Percentiles rank a stretch among this genome's conserved stretches.
Evolutionary conservation across 1,140 invertebrate species (phyloP).

Genomic region (Watersipora subatra): DNA sequence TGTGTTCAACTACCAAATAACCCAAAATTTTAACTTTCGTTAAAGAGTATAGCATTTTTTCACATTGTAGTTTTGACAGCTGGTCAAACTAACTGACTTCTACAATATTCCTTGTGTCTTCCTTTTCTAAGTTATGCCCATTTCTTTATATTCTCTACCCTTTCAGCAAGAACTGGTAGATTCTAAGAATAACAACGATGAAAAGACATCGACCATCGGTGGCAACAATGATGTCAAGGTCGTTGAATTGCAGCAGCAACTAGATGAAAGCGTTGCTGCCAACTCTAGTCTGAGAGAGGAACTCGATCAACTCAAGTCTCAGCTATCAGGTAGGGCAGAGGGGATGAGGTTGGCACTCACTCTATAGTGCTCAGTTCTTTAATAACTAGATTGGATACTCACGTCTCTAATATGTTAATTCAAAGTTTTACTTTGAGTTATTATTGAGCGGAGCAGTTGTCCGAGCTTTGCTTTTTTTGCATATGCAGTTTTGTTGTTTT

Average conservation of each 20-base stretch:
- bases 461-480: too few relatives aligned
- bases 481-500: too few relatives aligned
- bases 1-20: too few relatives aligned
- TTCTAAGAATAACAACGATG: not conserved
- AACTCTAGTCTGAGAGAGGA: not conserved
- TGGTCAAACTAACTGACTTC: too few relatives aligned
- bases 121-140: too few relatives aligned
- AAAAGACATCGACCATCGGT: not conserved
- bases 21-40: too few relatives aligned
- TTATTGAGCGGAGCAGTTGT: too few relatives aligned
- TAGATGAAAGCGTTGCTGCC: not conserved
- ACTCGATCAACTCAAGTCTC: not conserved
- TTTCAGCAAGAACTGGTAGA: not conserved
- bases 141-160: too few relatives aligned
- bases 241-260: not conserved
- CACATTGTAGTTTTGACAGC: too few relatives aligned
- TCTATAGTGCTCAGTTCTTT: not conserved
- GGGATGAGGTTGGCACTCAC: not conserved
- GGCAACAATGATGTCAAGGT: not conserved
- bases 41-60: not conserved
- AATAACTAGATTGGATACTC: not conserved
- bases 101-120: too few relatives aligned
- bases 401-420: not conserved
- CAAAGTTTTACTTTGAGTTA: not conserved
- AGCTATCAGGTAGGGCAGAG: not conserved